Base-by-base conservation (phyloP, 2,113 vertebrate genomes). In the Engystomops pustulosus region DNA sequence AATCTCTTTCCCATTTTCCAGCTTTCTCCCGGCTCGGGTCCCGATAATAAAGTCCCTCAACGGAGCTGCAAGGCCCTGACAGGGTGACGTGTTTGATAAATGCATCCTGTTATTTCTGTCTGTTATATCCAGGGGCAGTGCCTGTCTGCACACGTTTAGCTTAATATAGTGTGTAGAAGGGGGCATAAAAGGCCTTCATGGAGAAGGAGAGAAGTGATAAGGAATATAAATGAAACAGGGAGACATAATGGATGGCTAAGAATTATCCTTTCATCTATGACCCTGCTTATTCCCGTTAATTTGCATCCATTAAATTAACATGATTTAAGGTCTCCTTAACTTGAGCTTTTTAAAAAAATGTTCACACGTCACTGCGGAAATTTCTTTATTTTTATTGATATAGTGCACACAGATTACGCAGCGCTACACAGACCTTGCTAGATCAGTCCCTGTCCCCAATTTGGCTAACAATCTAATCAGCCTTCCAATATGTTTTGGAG, bases 241-340 rank as follows among this genome's bases (percentile, higher is more conserved):
- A 77, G 88, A 53, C 55, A n/a, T 51, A 85, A 32, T n/a, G 69
- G 53, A 45, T 14, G 72, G 60, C 0, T 12, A 47, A 71, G 83
- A 76, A 75, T 77, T 79, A 87, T 79, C 51, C 79, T 83, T 86
- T 89, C 65, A 86, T 76, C 85, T 67, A 41, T 87, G 67, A 55
- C 79, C 75, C 30, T 84, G 70, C 25, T 23, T 38, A 53, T 60
- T 72, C 80, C 65, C n/a, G 74, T 30, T 68, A 65, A 86, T 58
- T 69, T 79, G 47, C 23, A 23, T 65, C 75, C 36, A 70, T 85
- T 85, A 79, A 58, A 85, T 82, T 30, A 70, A 44, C 72, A 84
- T 34, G 27, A 85, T 32, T 41, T 38, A 58, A 85, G 69, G 53
- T 76, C 34, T 71, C 79, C 6, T 51, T 80, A 65, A 44, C 34